These are phyloP conservation scores for Drosophila grimshawi DNA, from an alignment of 1,140 invertebrate genomes.

Conservation along the genomic window DNA sequence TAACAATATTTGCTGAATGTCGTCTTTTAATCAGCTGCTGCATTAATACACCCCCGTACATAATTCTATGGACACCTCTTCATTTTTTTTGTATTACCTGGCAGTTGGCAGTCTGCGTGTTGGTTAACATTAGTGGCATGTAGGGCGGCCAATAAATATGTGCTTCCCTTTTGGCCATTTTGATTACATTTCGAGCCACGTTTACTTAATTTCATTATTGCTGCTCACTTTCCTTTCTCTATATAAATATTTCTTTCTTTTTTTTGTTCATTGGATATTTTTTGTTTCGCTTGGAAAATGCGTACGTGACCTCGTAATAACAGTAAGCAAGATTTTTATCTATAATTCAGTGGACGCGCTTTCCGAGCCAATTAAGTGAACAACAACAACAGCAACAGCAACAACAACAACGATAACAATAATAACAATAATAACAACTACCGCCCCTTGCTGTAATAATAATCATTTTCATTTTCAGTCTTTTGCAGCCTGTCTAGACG, in stretches of 20 bases:
- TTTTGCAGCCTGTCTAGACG: constrained; percentile 60
- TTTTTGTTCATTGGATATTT: constrained; percentile 9
- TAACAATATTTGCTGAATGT: constrained; percentile 3
- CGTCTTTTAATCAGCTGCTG: constrained; percentile 18
- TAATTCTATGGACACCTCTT: constrained; percentile 13
- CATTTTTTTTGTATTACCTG: constrained; percentile 48
- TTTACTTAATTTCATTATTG: constrained; percentile 79
- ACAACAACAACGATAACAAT: background rate
- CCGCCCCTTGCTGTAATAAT: constrained; percentile 14
- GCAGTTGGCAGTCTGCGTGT: constrained; percentile 56
- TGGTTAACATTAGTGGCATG: constrained; percentile 71
- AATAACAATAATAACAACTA: too few species aligned
- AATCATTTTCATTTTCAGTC: constrained; percentile 58
- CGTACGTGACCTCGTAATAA: constrained; percentile 80
- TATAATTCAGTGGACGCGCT: constrained; percentile 71
- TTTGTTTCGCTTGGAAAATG: constrained; percentile 19
- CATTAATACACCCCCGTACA: background rate
- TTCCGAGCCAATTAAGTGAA: constrained; percentile 42
- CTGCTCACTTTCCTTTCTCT: constrained; percentile 44
- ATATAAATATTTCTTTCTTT: constrained; percentile 13
- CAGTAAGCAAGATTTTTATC: constrained; percentile 78
- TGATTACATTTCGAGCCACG: constrained; percentile 69
- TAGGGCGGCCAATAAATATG: constrained; percentile 71
- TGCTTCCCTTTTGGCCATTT: constrained; percentile 49
- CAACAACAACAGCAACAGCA: constrained; percentile 10